A percentile compares a stretch with the other conserved stretches of the same genome.
phyloP scores from a whole-genome alignment of 1,140 invertebrate species.

The Onthophagus taurus region DNA sequence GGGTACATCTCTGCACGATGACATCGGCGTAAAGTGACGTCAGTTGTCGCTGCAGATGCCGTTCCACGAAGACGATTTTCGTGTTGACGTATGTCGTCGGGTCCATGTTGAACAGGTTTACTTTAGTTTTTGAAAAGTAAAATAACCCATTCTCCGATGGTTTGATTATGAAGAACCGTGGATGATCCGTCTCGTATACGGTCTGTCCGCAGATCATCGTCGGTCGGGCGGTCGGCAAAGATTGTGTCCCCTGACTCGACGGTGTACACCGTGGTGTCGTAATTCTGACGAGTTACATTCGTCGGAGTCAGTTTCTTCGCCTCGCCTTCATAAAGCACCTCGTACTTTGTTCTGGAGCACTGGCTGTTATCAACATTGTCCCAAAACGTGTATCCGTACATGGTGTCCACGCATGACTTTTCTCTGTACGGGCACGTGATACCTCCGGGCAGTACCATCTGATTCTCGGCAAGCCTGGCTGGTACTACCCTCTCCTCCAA shows the following conservation, averaged over 20 bases:
- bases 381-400: neutral
- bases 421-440: neutral
- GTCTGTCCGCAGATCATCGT: neutral
- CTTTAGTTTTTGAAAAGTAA: neutral
- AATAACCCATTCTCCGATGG: neutral
- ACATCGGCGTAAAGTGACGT: neutral
- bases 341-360: neutral
- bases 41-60: neutral
- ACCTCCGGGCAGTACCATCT: neutral
- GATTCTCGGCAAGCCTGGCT: neutral
- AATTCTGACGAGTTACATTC: neutral
- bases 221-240: neutral
- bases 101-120: neutral
- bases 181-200: neutral
- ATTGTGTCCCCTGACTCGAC: neutral
- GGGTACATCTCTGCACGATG: neutral
- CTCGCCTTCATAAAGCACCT: neutral
- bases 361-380: neutral
- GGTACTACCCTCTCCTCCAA: neutral
- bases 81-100: neutral
- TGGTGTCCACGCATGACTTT: neutral
- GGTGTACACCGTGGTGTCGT: neutral
- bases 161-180: neutral
- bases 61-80: neutral
- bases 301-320: neutral